These are phyloP conservation scores for Trichogramma dendrolimi DNA, from an alignment of 2,888 invertebrate species.

Conservation along the genomic window DNA sequence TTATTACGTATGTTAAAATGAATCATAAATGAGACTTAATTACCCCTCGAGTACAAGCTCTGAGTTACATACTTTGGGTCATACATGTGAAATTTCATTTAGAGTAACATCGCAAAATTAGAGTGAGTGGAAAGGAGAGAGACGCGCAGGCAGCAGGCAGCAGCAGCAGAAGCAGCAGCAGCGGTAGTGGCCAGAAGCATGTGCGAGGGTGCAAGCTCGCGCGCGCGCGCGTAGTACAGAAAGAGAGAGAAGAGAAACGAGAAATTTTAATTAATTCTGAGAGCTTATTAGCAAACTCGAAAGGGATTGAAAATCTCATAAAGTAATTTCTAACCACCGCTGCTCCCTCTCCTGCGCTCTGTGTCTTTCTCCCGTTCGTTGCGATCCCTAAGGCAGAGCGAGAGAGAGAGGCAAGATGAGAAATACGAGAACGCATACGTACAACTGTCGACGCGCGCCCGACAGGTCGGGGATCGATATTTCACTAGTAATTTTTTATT, in stretches of 20 bases:
- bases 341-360: not conserved
- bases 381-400: too few species aligned
- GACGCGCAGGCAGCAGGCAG: not conserved
- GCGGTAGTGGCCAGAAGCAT: not conserved
- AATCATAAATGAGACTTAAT: slow-evolving; percentile 29
- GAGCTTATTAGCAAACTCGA: slow-evolving; percentile 38
- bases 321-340: slow-evolving; percentile 28
- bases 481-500: too few species aligned
- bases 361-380: not conserved
- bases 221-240: slow-evolving; percentile 6
- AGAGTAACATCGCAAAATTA: slow-evolving; percentile 28
- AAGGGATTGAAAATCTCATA: slow-evolving; percentile 35
- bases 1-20: slow-evolving; percentile 20
- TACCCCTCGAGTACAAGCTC: slow-evolving; percentile 21
- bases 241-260: slow-evolving; percentile 20
- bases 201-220: not conserved
- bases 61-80: slow-evolving; percentile 26
- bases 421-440: too few species aligned
- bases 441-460: too few species aligned
- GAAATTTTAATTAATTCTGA: slow-evolving; percentile 42
- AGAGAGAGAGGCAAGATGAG: too few species aligned
- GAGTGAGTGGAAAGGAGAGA: slow-evolving; percentile 17
- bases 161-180: too few species aligned
- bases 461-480: too few species aligned
- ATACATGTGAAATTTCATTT: slow-evolving; percentile 30